phyloP scores from a whole-genome alignment of 2,113 vertebrate genomes.

The Nerophis ophidion region DNA sequence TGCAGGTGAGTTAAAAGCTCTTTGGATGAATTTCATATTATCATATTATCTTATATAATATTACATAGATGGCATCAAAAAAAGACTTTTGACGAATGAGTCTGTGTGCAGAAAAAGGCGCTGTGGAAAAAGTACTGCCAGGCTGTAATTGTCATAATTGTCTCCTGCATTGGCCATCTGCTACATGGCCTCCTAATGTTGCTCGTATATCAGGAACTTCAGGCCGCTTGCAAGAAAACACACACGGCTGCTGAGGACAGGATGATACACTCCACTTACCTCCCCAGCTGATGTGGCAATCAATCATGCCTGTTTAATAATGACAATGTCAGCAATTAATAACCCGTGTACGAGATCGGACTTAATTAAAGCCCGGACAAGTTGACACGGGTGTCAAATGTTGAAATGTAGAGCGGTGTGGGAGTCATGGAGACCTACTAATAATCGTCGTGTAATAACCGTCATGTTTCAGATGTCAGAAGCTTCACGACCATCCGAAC shows the following conservation, averaged over 20 bases:
- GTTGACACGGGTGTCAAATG: conserved; percentile 32
- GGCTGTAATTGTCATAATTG: conserved; percentile 54
- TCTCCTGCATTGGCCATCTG: conserved; percentile 51
- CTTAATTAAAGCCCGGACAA: conserved; percentile 53
- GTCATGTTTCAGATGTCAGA: conserved; percentile 36
- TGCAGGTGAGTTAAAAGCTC: too few species aligned
- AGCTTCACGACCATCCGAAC: conserved; percentile 14
- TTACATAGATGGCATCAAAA: conserved; percentile 22
- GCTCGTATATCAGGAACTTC: conserved; percentile 52
- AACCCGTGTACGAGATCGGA: conserved; percentile 16
- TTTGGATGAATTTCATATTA: too few species aligned
- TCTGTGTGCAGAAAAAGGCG: conserved; percentile 25
- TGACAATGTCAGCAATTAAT: conserved; percentile 68
- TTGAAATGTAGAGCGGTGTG: conserved; percentile 34
- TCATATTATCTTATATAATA: not conserved
- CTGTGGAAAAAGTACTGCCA: conserved; percentile 45
- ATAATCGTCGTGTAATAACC: conserved; percentile 58
- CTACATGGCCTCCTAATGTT: conserved; percentile 39
- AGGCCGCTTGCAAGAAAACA: conserved; percentile 29
- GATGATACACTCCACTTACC: conserved; percentile 46
- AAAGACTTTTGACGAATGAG: conserved; percentile 12
- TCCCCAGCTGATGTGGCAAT: conserved; percentile 55
- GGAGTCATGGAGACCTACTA: conserved; percentile 45
- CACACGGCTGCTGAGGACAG: conserved; percentile 29
- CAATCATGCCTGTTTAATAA: conserved; percentile 69